phyloP scores from a whole-genome alignment of 2,888 invertebrate genomes.

The Mythimna albipuncta region DNA sequence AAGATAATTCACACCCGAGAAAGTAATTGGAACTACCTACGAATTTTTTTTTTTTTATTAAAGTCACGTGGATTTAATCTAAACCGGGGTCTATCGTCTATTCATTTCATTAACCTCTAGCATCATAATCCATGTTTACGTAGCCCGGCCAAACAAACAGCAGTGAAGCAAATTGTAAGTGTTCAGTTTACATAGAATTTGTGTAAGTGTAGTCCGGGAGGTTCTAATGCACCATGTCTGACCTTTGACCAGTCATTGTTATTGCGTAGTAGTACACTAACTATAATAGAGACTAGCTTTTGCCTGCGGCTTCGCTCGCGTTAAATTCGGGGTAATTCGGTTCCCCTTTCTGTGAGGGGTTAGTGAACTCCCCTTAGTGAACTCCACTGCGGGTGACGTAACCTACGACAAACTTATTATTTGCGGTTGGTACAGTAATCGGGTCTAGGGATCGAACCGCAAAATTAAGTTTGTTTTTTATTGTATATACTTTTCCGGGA shows the following conservation, averaged over 20 bases:
- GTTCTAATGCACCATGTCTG: neutral
- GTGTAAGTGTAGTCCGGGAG: slow-evolving; percentile 8
- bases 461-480: no score
- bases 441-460: no score
- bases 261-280: neutral
- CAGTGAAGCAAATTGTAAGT: slow-evolving; percentile 7
- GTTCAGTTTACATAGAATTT: neutral
- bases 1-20: neutral
- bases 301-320: no score
- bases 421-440: no score
- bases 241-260: slow-evolving; percentile 4
- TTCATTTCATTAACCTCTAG: neutral
- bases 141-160: neutral
- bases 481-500: no score
- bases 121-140: neutral
- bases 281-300: neutral
- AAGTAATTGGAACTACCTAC: neutral
- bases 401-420: no score
- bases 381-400: no score
- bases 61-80: neutral
- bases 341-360: no score
- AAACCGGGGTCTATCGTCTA: neutral
- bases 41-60: neutral
- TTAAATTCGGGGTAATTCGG: no score
- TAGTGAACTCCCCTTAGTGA: no score